phyloP scores from a whole-genome alignment of 2,113 vertebrate genomes.

The Ia io region DNA sequence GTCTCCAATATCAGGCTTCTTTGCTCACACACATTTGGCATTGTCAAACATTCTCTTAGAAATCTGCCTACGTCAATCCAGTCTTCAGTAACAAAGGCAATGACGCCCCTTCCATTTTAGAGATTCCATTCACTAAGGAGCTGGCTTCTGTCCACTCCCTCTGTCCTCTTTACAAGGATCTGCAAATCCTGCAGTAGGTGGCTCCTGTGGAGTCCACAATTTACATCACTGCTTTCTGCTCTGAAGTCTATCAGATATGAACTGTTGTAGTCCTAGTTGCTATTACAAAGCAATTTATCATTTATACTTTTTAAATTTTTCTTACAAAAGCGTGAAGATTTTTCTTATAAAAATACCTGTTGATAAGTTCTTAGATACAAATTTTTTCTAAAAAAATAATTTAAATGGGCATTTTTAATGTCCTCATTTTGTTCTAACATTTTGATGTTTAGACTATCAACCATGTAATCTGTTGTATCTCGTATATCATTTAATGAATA shows the following conservation, averaged over 20 bases:
- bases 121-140: not conserved
- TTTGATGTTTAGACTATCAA: not conserved
- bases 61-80: not conserved
- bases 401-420: not conserved
- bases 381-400: not conserved
- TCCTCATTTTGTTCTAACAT: not conserved
- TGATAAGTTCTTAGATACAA: not conserved
- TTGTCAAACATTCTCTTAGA: slow-evolving; percentile 58
- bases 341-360: not conserved
- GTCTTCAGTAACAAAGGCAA: slow-evolving; percentile 14
- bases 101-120: not conserved
- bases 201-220: not conserved
- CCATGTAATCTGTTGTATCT: not conserved
- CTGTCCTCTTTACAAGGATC: not conserved
- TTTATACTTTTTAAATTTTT: not conserved
- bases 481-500: not conserved
- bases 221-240: not conserved
- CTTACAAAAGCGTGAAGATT: not conserved
- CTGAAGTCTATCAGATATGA: not conserved
- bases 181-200: not conserved
- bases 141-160: not conserved
- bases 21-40: slow-evolving; percentile 43
- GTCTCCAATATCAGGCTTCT: slow-evolving; percentile 60
- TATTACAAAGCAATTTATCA: not conserved
- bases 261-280: not conserved